Percentiles rank a stretch among this genome's conserved stretches.
Conservation (phyloP, 1,140 invertebrate species). For the Platyscapa corneri region DNA sequence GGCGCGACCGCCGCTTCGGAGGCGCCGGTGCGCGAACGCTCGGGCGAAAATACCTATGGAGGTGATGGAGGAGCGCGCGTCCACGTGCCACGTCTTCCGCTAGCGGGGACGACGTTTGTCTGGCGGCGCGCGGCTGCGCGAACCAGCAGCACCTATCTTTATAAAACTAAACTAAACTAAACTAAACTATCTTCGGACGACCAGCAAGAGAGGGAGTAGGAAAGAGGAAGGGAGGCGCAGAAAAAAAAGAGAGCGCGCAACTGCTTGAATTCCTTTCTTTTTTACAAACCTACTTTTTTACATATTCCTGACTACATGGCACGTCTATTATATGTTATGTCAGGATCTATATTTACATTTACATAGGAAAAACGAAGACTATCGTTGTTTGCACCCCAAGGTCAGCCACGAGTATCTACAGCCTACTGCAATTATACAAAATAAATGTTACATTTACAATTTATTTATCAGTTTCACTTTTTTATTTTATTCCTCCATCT, state of each 20-base stretch:
- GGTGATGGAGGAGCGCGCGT: neutral
- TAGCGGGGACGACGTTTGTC: neutral
- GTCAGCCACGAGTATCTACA: neutral
- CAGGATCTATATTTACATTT: slow-evolving; percentile 29
- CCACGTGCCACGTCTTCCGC: slow-evolving; percentile 29
- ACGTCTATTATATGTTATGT: slow-evolving; percentile 1
- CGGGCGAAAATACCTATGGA: slow-evolving; percentile 3
- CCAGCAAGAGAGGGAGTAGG: neutral
- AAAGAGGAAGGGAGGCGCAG: neutral
- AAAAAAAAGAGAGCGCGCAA: neutral
- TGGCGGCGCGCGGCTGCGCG: neutral
- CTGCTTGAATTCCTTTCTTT: neutral
- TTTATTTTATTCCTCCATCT: neutral
- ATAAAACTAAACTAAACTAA: too few relatives aligned
- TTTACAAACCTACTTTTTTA: slow-evolving; percentile 16
- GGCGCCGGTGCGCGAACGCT: neutral
- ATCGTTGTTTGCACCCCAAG: slow-evolving; percentile 9
- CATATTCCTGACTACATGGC: neutral
- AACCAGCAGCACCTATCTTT: neutral
- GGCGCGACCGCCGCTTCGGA: too few relatives aligned
- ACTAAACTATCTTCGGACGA: neutral
- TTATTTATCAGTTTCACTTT: neutral
- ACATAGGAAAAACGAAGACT: neutral
- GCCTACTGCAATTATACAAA: slow-evolving; percentile 16
- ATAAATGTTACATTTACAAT: neutral